Evolutionary conservation across 2,888 invertebrate species (phyloP), one percentile per base, ranked within the genome.

Genomic region (Thyatira batis): DNA sequence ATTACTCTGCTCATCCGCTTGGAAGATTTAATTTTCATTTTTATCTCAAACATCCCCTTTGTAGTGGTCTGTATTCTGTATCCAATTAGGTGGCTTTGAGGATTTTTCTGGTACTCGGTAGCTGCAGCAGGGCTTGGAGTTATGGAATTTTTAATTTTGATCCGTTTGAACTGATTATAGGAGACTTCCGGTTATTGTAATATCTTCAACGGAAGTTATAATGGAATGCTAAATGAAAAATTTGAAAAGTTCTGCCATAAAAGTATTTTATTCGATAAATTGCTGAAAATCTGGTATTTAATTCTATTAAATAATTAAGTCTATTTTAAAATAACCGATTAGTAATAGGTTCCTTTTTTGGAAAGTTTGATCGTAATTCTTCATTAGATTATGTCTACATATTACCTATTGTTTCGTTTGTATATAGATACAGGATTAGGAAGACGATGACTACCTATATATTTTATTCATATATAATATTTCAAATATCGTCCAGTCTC

Each of bases 1-100:
- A 92, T 92, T 91, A 91, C 90, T 89, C 86, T 88, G 89, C 85
- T 80, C 89, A 89, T 91, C 91, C 92, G 84, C 77, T 78, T 82
- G 92, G 92, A 92, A 92, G 92, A 92, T 92, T 92, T 92, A 92
- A 92, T 92, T 92, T 92, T 92, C 92, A 92, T 92, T 92, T 92
- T 92, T 92, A 92, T 92, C 92, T 92, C 87, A 90, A 92, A 91
- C 91, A 91, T 89, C 87, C 90, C 85, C 90, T 92, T 92, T 92
- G 92, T 91, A 90, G 91, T 84, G 91, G 91, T 89, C 84, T 83
- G 80, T 86, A 85, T 80, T 86, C 87, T 83, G 89, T 89, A 89
- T 91, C 91, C 91, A 91, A 91, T 91, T 91, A 91, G 89, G 86
- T 83, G 72, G 88, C 89, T 91, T 89, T 89, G 90, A 86, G 83